Conservation (phyloP, 1,140 invertebrate species). For the Xylocopa sonorina region DNA sequence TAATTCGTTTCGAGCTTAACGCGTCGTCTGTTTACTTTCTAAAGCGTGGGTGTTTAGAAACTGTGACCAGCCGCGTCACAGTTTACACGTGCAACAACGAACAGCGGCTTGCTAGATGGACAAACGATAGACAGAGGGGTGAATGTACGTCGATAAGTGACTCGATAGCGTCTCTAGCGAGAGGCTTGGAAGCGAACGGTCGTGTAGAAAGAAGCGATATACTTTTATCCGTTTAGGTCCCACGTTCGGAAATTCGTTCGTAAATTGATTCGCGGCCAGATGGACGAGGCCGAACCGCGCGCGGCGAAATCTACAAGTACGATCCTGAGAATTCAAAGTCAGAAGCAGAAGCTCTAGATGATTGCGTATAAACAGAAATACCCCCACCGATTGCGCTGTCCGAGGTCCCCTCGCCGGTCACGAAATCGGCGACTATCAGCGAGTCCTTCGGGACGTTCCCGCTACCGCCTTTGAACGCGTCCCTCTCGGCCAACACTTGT, state of each 20-base stretch:
- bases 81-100: no score
- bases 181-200: background rate
- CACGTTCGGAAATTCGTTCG: constrained; percentile 63
- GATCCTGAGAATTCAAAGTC: constrained; percentile 94
- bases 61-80: background rate
- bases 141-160: background rate
- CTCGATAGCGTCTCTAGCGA: background rate
- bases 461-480: constrained; percentile 81
- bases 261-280: constrained; percentile 1
- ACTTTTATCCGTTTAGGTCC: constrained; percentile 59
- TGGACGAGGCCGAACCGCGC: constrained; percentile 24
- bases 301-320: constrained; percentile 85
- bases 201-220: constrained; percentile 2
- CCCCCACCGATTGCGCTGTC: constrained; percentile 88
- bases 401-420: constrained; percentile 89
- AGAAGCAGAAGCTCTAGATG: constrained; percentile 89
- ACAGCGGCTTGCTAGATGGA: no score
- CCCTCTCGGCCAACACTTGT: constrained; percentile 89
- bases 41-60: no score
- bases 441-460: constrained; percentile 78
- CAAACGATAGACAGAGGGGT: background rate
- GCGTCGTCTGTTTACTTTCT: background rate
- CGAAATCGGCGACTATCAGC: constrained; percentile 87
- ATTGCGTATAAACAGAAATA: constrained; percentile 88
- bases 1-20: background rate